Conservation (phyloP, 2,797 vertebrate genomes). For the Mormyrus hasselquistii region DNA sequence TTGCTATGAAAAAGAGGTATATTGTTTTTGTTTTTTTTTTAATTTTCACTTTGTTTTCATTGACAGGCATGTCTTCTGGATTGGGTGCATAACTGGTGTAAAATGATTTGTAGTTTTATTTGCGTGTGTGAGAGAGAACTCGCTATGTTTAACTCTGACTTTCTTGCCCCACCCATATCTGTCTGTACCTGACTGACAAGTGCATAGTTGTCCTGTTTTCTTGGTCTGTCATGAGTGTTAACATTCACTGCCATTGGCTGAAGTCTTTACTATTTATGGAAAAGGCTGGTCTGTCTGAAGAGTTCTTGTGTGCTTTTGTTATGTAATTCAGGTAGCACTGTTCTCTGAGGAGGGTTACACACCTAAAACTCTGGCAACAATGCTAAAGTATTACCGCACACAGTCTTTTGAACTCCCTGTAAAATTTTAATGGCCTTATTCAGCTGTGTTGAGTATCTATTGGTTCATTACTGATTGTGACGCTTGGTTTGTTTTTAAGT, state of each 20-base stretch:
- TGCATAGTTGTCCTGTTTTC: constrained; percentile 6
- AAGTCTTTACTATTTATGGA: not conserved
- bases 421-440: not conserved
- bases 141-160: not conserved
- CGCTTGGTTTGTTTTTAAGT: not conserved
- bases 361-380: not conserved
- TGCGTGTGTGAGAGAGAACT: not conserved
- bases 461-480: not conserved
- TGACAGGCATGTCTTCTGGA: not conserved
- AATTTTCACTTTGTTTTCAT: not conserved
- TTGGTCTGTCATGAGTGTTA: not conserved
- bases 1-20: not conserved
- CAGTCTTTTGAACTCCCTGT: not conserved
- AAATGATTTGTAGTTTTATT: not conserved
- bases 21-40: no score
- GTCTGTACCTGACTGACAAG: constrained; percentile 8
- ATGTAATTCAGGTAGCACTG: not conserved
- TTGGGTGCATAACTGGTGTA: not conserved
- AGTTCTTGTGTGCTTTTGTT: not conserved
- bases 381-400: not conserved
- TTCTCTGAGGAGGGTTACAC: not conserved
- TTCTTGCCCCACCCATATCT: not conserved
- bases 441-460: not conserved
- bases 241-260: not conserved
- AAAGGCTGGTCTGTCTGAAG: not conserved